Base-by-base conservation (phyloP, 2,888 invertebrate genomes). In the Onthophagus sagittarius region DNA sequence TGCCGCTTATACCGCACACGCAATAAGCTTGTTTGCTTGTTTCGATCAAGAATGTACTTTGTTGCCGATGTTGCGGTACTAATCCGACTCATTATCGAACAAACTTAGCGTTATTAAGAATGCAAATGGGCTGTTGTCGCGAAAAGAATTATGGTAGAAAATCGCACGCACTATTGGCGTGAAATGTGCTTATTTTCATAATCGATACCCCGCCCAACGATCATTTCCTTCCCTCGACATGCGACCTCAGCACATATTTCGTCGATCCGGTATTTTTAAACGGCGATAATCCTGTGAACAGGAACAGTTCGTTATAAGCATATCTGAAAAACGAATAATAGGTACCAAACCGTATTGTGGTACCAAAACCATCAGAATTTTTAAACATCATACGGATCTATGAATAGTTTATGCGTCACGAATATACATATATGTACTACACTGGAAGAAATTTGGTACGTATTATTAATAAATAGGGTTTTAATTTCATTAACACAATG, bases 131-230 rank as follows among this genome's bases (percentile, higher is more conserved):
- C 39, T 53, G 39, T 53, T 53, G 39, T 53, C 39, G 39, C 39
- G 39, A 53, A 53, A 53, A 53, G 39, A 53, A 31, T 32, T 23
- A 67, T 67, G 31, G 67, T 31, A 67, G n/a, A 23, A 32, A 67
- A 67, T 67, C 67, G 32, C 67, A 67, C 67, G 31, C 67, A 32
- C 67, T 67, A 67, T 67, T 67, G 67, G 67, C 67, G 32, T 32
- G 67, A 32, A 67, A 67, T 67, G 67, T 31, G 67, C 67, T 67
- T 15, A 67, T 67, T 67, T 67, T 67, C 23, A 67, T 67, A 67
- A 67, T 67, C 67, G 67, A 67, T 67, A 67, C 67, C 23, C 39
- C 39, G 39, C 39, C 39, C 67, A 67, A n/a, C 23, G 67, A 67
- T 67, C 23, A 67, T 67, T 67, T 67, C 67, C 67, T 67, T 31